Base-by-base conservation (phyloP, 2,888 invertebrate genomes). In the Napeogenes sylphis region DNA sequence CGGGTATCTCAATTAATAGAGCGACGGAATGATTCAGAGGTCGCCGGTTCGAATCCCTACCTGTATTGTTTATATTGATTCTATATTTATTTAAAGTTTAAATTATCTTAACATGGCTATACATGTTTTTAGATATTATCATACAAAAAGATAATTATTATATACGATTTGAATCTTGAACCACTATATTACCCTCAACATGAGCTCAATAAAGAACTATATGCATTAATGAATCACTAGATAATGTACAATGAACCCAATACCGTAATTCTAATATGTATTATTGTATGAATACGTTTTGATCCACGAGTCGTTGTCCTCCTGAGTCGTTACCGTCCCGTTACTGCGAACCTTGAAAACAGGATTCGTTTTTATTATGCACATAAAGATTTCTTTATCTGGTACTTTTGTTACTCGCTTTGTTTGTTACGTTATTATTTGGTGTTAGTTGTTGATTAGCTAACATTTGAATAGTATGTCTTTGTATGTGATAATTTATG, bases 301-400 rank as follows among this genome's bases (percentile, higher is more conserved):
- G 85, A 87, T 78, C 79, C 82, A 81, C 42, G 42, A 82, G 89
- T 89, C 89, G 85, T 81, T 82, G 89, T 85, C 87, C 89, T 84
- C 82, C 75, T 76, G 77, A 81, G 80, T 81, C 75, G 74, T 80
- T 83, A 83, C 83, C 84, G 81, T 80, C 79, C 82, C 75, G 82
- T 85, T 84, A 85, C 82, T 82, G 80, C 81, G 79, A 81, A 83
- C 84, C 86, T 86, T 85, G 79, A 81, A 82, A 83, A 84, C 84
- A 83, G 85, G 85, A 85, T 85, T 81, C 74, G 73, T 78, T 80
- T 3, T 73, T 73, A 70, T 70, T 68, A 71, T 71, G 70, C 65
- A 70, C 68, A 70, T 66, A 58, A 64, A 66, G 63, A 64, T 54
- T 63, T 67, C 66, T 68, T 69, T 66, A 67, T 65, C 62, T 68